phyloP scores from a whole-genome alignment of 2,888 invertebrate genomes.

The Cryptus armator region DNA sequence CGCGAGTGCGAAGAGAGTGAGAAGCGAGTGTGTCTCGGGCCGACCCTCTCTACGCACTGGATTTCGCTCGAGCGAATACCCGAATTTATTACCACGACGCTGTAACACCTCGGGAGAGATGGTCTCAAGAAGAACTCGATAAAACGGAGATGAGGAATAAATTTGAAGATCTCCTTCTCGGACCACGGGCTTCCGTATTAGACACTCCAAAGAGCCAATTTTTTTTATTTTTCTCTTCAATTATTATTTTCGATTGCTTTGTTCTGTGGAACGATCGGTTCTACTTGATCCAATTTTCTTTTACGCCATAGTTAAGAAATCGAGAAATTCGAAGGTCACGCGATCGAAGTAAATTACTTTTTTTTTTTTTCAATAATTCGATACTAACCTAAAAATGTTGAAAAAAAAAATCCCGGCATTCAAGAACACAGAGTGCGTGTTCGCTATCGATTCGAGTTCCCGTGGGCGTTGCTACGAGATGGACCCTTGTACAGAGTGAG shows the following conservation, averaged over 20 bases:
- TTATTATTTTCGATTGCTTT: not conserved
- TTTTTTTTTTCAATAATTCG: constrained; percentile 15
- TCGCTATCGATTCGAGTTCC: constrained; percentile 84
- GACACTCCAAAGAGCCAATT: not conserved
- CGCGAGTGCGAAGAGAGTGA: not conserved
- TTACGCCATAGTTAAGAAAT: too few species aligned
- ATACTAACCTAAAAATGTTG: constrained; percentile 60
- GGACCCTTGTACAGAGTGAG: constrained; percentile 83
- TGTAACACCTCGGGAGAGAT: not conserved
- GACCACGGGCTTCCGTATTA: not conserved
- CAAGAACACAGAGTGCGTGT: constrained; percentile 82
- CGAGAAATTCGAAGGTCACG: too few species aligned
- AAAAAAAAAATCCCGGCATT: constrained; percentile 81
- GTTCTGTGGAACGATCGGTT: too few species aligned
- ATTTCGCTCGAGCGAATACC: constrained; percentile 39
- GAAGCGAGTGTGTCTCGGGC: not conserved
- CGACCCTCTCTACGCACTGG: constrained; percentile 29
- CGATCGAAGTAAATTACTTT: constrained; percentile 17
- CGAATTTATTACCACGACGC: constrained; percentile 53
- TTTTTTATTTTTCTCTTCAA: not conserved
- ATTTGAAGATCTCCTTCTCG: not conserved
- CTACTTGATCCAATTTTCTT: too few species aligned
- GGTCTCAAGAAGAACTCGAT: constrained; percentile 16
- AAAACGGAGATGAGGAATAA: constrained; percentile 3
- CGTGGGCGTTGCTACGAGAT: constrained; percentile 85